A percentile compares a stretch with the other conserved stretches of the same genome.
These are phyloP conservation scores for Sarcophaga subvicina DNA, from an alignment of 2,888 invertebrate genomes.

Conservation along the genomic window DNA sequence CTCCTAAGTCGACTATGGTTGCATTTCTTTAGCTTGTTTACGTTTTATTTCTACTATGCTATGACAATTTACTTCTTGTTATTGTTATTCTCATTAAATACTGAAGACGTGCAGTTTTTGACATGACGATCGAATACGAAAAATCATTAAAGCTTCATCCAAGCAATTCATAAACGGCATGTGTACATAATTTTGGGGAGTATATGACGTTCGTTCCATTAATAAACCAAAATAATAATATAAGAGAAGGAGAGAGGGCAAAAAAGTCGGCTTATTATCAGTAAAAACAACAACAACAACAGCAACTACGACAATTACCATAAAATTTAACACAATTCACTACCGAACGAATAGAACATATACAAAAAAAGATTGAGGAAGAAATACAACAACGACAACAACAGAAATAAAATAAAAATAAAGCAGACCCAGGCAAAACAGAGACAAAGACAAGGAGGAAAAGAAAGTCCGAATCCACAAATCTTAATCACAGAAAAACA, in stretches of 20 bases:
- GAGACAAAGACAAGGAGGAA: constrained; percentile 2
- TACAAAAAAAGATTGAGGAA: neutral
- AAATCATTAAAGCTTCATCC: neutral
- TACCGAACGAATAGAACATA: neutral
- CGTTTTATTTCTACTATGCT: neutral
- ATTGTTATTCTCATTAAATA: neutral
- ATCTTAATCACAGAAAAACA: neutral
- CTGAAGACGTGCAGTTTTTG: neutral
- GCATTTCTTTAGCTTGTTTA: neutral
- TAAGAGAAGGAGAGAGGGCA: constrained; percentile 18
- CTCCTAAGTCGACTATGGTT: neutral
- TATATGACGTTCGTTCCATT: constrained; percentile 32
- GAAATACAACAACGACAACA: neutral
- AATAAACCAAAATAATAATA: constrained; percentile 2
- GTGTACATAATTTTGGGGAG: neutral
- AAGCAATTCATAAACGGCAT: neutral
- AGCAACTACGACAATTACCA: constrained; percentile 16
- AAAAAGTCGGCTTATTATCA: constrained; percentile 57
- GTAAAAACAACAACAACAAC: constrained; percentile 7
- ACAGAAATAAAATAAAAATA: constrained; percentile 19
- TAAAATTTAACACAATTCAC: constrained; percentile 4
- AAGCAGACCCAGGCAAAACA: constrained; percentile 19
- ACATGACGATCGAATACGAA: constrained; percentile 7
- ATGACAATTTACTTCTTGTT: neutral
- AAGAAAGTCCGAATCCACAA: neutral